Evolutionary conservation across 2,797 vertebrate species (phyloP), one percentile per base, ranked within the genome.

Genomic region (Enteromius fasciolatus): DNA sequence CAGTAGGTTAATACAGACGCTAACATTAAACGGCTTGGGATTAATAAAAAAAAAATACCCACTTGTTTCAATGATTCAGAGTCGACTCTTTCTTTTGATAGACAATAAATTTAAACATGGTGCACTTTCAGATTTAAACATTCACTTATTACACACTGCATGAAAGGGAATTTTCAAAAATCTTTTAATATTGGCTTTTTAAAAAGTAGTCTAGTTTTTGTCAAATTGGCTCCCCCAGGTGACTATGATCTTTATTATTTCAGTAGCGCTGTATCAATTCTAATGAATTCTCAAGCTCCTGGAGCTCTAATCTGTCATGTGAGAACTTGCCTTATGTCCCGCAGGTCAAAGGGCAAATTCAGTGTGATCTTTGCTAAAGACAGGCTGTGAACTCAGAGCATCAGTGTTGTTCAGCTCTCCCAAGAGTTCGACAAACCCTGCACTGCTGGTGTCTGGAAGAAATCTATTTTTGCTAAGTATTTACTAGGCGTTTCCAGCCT

Each of bases 401-500:
- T 61, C 4, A 5, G 31, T 28, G 18, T 20, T 31, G 52, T 52
- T 74, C 3, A 66, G 12, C 46, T 74, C 54, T 75, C 57, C 41
- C n/a, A 5, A 15, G 57, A 75, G 3, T 41, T 28, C 9, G 64
- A 17, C 18, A 50, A 80, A 36, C n/a, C 25, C 17, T 61, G 23
- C 36, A 8, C 20, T 54, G 48, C 36, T 57, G 48, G 4, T 23
- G 3, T 33, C 44, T 3, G 9, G n/a, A 54, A 66, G 44, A n/a
- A 44, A 80, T 70, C 10, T 33, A 10, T 61, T 80, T 79, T 59
- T 33, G 23, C 67, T 72, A 33, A 80, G 18, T 17, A 31, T 80
- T 59, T 44, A 7, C 50, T 63, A 64, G 52, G 80, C 31, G 8
- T 36, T 66, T 41, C 14, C 25, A 67, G 33, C 70, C n/a, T 39